A percentile compares a stretch with the other conserved stretches of the same genome.
phyloP scores from a whole-genome alignment of 2,113 vertebrate species.

The Oxyruncus cristatus region DNA sequence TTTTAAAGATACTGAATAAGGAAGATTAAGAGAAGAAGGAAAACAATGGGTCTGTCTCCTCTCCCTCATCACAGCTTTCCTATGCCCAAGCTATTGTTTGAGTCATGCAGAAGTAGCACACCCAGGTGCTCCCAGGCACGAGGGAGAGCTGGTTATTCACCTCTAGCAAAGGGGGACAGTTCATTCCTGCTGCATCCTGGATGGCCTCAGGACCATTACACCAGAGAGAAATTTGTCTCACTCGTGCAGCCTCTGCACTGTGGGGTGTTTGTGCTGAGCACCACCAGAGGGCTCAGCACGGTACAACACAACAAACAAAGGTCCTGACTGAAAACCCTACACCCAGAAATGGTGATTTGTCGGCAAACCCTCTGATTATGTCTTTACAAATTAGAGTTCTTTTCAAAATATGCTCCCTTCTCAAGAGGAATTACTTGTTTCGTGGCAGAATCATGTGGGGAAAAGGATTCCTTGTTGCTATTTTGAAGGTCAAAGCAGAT shows the following conservation, averaged over 20 bases:
- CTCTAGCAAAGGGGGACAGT: background rate
- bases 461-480: background rate
- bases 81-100: background rate
- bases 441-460: background rate
- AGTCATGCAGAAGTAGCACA: background rate
- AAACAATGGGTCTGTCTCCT: background rate
- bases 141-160: background rate
- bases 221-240: background rate
- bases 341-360: background rate
- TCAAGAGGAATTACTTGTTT: background rate
- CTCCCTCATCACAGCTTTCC: background rate
- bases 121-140: background rate
- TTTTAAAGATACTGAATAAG: background rate
- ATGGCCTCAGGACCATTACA: background rate
- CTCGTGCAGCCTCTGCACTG: background rate
- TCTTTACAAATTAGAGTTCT: background rate
- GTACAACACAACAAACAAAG: background rate
- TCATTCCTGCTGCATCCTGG: background rate
- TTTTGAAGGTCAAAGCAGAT: background rate
- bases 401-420: background rate
- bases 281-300: slow-evolving; percentile 16
- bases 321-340: background rate
- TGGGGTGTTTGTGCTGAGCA: background rate
- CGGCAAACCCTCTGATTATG: background rate
- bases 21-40: background rate